Conservation (phyloP, 2,797 vertebrate genomes). For the Alcedo quadribrachys region DNA sequence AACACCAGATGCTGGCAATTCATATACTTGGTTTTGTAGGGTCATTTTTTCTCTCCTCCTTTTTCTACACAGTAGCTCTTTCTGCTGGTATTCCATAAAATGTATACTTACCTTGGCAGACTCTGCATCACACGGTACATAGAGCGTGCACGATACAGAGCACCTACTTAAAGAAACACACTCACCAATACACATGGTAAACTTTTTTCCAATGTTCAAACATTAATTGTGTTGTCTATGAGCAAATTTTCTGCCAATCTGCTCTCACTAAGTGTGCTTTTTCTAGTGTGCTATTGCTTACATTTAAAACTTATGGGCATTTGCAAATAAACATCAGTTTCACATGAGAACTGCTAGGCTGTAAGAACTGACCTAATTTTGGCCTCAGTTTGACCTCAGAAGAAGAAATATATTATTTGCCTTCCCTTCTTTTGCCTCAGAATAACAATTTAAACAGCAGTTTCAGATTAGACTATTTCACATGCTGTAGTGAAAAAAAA, state of each 20-base stretch:
- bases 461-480: constrained; percentile 19
- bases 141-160: constrained; percentile 81
- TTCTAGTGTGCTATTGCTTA: background rate
- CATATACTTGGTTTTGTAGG: background rate
- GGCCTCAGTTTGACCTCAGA: constrained; percentile 38
- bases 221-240: constrained; percentile 34
- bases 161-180: constrained; percentile 86
- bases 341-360: constrained; percentile 16
- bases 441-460: background rate
- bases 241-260: constrained; percentile 45
- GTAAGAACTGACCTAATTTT: constrained; percentile 27
- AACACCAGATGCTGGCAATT: background rate
- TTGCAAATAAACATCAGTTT: background rate
- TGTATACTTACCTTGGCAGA: constrained; percentile 81
- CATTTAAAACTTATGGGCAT: background rate
- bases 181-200: constrained; percentile 80
- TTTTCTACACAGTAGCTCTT: constrained; percentile 50
- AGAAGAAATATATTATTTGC: background rate
- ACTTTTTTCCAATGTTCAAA: constrained; percentile 76
- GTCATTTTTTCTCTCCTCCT: background rate
- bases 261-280: background rate
- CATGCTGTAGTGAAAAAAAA: background rate
- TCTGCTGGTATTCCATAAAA: constrained; percentile 78
- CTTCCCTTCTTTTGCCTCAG: background rate
- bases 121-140: constrained; percentile 83